A percentile compares a stretch with the other conserved stretches of the same genome.
phyloP scores from a whole-genome alignment of 1,140 invertebrate genomes.

The Euborellia annulipes region DNA sequence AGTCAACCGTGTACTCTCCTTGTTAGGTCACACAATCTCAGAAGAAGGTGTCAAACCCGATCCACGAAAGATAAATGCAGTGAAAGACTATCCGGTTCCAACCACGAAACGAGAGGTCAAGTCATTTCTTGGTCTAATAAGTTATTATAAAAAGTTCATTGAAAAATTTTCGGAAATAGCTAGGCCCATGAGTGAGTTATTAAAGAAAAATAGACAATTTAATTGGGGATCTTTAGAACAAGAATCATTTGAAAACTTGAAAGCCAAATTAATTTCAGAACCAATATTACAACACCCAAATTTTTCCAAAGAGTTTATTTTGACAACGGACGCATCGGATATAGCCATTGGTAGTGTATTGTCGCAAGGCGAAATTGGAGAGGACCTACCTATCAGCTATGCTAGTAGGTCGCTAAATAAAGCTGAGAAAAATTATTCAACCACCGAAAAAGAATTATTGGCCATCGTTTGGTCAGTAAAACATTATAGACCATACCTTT shows the following conservation, averaged over 20 bases:
- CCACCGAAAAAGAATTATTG: conserved; percentile 25
- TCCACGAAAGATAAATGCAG: conserved; percentile 15
- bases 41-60: conserved; percentile 12
- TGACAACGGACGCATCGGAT: conserved; percentile 20
- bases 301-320: conserved; percentile 18
- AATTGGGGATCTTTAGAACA: conserved; percentile 11
- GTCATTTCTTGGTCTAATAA: conserved; percentile 16
- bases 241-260: conserved; percentile 10
- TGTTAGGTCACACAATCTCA: conserved; percentile 14
- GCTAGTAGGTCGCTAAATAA: conserved; percentile 16
- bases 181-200: conserved; percentile 17
- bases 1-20: no score
- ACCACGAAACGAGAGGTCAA: conserved; percentile 19
- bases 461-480: conserved; percentile 27
- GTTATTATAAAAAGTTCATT: conserved; percentile 18
- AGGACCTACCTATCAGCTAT: conserved; percentile 19
- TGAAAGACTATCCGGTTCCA: conserved; percentile 19
- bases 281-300: conserved; percentile 19
- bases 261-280: conserved; percentile 9
- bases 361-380: conserved; percentile 16
- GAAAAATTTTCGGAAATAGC: conserved; percentile 18
- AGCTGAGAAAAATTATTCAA: conserved; percentile 19
- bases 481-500: conserved; percentile 31
- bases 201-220: conserved; percentile 16
- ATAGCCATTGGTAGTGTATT: conserved; percentile 16